A percentile compares a stretch with the other conserved stretches of the same genome.
Evolutionary conservation across 2,888 invertebrate genomes (phyloP).

Genomic region (Helobdella robusta): DNA sequence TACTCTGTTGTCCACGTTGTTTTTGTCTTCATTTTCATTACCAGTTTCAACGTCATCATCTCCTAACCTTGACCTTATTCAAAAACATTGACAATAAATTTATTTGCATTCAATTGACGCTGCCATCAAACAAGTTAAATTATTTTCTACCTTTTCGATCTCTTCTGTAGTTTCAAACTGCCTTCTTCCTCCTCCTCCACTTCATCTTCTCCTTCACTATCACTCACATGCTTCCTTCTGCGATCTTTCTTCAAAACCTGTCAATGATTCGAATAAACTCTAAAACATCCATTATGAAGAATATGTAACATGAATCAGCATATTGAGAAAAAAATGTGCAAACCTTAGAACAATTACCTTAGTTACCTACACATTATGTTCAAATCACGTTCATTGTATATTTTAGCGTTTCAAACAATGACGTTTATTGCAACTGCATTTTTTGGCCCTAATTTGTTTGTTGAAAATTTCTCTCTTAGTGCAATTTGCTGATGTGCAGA

Average conservation of each 20-base stretch:
- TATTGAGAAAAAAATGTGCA: no score
- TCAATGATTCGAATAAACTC: neutral
- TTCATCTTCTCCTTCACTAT: neutral
- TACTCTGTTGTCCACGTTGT: slow-evolving; percentile 14
- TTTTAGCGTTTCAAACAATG: no score
- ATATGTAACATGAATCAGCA: neutral
- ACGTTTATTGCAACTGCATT: no score
- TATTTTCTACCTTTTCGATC: no score
- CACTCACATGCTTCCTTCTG: neutral
- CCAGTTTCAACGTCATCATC: neutral
- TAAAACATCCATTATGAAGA: neutral
- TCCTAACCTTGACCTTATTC: slow-evolving; percentile 3
- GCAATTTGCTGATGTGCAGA: no score
- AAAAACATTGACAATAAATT: neutral
- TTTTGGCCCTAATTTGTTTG: no score
- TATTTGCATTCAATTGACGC: neutral
- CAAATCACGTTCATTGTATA: no score
- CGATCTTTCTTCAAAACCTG: slow-evolving; percentile 2
- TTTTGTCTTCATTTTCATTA: slow-evolving; percentile 7
- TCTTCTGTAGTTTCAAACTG: neutral
- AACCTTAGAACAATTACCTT: no score
- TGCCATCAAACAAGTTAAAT: neutral
- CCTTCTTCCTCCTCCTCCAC: neutral
- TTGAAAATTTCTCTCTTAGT: no score
- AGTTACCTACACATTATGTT: no score